A percentile compares a stretch with the other conserved stretches of the same genome.
Conservation (phyloP, 1,140 invertebrate species). For the Drosophila sulfurigaster region DNA sequence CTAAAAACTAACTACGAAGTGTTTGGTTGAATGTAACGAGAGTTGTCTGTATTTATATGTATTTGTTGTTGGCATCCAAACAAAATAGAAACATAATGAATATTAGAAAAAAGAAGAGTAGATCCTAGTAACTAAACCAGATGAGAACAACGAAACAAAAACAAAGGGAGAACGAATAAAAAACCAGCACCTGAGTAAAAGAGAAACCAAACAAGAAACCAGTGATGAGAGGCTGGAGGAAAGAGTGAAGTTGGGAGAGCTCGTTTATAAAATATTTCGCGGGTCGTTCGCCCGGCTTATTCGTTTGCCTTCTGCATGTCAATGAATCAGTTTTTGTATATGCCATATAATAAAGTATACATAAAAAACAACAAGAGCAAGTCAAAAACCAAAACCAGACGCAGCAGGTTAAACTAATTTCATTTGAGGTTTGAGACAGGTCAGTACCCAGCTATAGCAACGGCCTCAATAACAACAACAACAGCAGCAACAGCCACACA, state of each 20-base stretch:
- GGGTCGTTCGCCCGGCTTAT: conserved; percentile 32
- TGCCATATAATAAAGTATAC: conserved; percentile 50
- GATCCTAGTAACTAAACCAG: conserved; percentile 1
- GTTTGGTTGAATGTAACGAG: conserved; percentile 15
- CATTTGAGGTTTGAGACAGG: conserved; percentile 61
- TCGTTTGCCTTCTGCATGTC: conserved; percentile 57
- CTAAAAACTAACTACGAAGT: conserved; percentile 57
- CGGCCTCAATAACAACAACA: conserved; percentile 32
- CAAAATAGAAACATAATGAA: conserved; percentile 17
- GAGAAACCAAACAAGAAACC: conserved; percentile 1
- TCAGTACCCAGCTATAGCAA: conserved; percentile 49
- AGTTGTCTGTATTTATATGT: conserved; percentile 35
- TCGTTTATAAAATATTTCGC: not conserved
- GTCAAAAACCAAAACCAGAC: conserved; percentile 28
- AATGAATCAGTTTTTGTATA: conserved; percentile 72
- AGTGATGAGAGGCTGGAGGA: not conserved
- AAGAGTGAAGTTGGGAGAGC: conserved; percentile 11
- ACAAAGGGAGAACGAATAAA: not conserved
- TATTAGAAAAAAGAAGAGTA: conserved; percentile 1
- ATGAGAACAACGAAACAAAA: conserved; percentile 6
- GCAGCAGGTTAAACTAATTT: conserved; percentile 34
- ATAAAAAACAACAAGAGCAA: conserved; percentile 20
- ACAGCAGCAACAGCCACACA: conserved; percentile 3
- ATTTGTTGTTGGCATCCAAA: conserved; percentile 31
- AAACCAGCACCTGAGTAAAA: not conserved